Base-by-base conservation (phyloP, 2,113 vertebrate species). In the Mastomys coucha region DNA sequence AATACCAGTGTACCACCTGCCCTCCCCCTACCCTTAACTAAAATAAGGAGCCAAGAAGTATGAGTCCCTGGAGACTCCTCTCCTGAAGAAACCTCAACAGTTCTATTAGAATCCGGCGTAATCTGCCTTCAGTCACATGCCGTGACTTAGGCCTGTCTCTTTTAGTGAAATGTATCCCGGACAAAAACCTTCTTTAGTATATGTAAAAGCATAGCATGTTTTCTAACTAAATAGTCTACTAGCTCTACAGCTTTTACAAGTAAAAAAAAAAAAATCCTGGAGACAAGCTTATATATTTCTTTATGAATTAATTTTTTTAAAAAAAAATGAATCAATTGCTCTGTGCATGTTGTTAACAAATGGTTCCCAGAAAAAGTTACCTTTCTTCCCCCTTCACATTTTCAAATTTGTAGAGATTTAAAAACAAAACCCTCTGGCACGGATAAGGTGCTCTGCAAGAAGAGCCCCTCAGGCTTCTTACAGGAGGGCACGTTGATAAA, bases 391-490 rank as follows among this genome's bases (percentile, higher is more conserved):
- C 42, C 67, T 42, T 26, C 16, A 82, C 78, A 0, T 53, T 91
- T 89, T 94, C 45, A 45, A 51, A 94, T 96, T 45, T 92, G n/a
- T 53, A 87, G 76, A 76, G 42, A 67, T 97, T 75, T 28, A 70
- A 91, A 85, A 78, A 78, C 91, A 91, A 90, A 85, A 53, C 39
- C n/a, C 60, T 95, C 39, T 86, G 67, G 72, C 85, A 65, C 16
- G 39, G 77, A 45, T 82, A 51, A 36, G 36, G n/a, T 4, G 22
- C 65, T 60, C 28, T 65, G 22, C 56, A 78, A 36, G 36, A 85
- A 72, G 14, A 45, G 14, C 26, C 24, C 36, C 42, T 51, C 31
- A 26, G 36, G 31, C 19, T 85, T 17, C 12, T 82, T 45, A 36
- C 31, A 36, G 26, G 76, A 95, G 88, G 69, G 91, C 7, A 92